Evolutionary conservation across 1,140 invertebrate species (phyloP), one percentile per base, ranked within the genome.

Genomic region (Pomacea maculata): DNA sequence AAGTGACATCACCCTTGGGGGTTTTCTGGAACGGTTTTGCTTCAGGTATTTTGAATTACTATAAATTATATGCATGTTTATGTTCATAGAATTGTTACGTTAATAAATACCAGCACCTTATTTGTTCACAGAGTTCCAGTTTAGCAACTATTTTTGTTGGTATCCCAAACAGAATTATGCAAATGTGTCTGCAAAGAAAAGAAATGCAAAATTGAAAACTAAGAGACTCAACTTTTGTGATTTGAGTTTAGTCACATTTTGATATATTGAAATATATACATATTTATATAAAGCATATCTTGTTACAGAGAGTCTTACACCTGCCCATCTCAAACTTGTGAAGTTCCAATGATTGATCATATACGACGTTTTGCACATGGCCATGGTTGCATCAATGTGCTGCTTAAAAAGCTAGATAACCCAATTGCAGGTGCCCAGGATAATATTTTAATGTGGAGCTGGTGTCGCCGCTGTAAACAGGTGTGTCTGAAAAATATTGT

Each of bases 1-100:
- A 25, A 96, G 98, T 87, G 98, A 99, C 89, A 98, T 99, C 81
- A 95, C 97, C 8, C 90, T 99, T 9, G 98, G 98, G 67, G 95
- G 95, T 82, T 99, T 99, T 91, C 92, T 99, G 5, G 96, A 98
- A 90, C 93, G 95, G 74, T 98, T 98, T 89, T 99, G 97, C 91
- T 96, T 98, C 87, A 94, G 95, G 82, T 92, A 93, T 21, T 94
- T 83, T 52, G 15, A 74, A 54, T 77, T 65, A 15, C 57, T 61
- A 61, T 61, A 61, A 61, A 61, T 52, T 45, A 65, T 15, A 8
- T 45, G n/a, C 63, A 57, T 77, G 63, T 34, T 57, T 14, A 29
- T 65, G 14, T 75, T 2, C 34, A 45, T 45, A 6, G 34, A 2
- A 45, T 6, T 45, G 34, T 45, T 2, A 45, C 6, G 34, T 45